phyloP scores from a whole-genome alignment of 2,797 vertebrate species.

The Sphenodon punctatus region DNA sequence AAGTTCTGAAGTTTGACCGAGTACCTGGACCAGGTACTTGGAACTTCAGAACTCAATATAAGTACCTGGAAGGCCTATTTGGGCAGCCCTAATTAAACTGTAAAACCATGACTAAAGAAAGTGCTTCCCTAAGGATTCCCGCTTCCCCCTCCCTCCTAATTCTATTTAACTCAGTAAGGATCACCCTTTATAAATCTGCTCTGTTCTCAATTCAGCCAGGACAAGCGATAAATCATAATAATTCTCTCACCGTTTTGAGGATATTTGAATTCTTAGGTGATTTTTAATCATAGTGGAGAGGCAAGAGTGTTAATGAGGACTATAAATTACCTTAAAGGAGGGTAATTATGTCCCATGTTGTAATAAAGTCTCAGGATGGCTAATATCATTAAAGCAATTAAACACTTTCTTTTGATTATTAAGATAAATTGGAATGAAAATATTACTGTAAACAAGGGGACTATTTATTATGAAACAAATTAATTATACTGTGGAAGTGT shows the following conservation, averaged over 20 bases:
- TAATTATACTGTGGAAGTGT: constrained; percentile 29
- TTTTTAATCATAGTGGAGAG: constrained; percentile 66
- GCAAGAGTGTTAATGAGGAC: constrained; percentile 67
- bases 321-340: constrained; percentile 73
- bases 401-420: constrained; percentile 59
- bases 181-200: constrained; percentile 41
- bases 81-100: constrained; percentile 47
- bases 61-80: constrained; percentile 19
- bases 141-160: not conserved
- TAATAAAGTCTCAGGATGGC: constrained; percentile 68
- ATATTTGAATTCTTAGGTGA: constrained; percentile 63
- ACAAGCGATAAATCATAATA: constrained; percentile 56
- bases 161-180: constrained; percentile 29
- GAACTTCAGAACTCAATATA: too few species aligned
- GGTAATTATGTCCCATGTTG: constrained; percentile 65
- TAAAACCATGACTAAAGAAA: constrained; percentile 27
- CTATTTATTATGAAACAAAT: constrained; percentile 26
- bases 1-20: too few species aligned
- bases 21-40: too few species aligned
- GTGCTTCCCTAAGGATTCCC: constrained; percentile 15
- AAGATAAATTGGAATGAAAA: constrained; percentile 67
- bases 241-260: constrained; percentile 47
- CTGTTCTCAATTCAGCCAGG: constrained; percentile 2
- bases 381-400: constrained; percentile 72
- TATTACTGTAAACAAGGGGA: constrained; percentile 60